Percentiles rank a stretch among this genome's conserved stretches.
phyloP scores from a whole-genome alignment of 53 echinoderm and acorn worm species.

The Paracentrotus lividus region DNA sequence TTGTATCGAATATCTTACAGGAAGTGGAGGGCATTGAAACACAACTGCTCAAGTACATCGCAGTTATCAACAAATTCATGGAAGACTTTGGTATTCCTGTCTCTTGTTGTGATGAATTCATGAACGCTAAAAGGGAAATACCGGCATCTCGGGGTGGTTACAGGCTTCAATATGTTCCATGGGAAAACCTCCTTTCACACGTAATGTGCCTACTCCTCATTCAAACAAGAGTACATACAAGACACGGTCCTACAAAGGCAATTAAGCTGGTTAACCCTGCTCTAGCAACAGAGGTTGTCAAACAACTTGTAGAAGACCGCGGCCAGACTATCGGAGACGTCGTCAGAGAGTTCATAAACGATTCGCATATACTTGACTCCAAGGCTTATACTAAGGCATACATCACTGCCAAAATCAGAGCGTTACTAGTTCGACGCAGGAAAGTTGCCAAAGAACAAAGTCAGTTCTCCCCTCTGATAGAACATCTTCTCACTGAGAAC shows the following conservation, averaged over 20 bases:
- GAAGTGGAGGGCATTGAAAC: conserved; percentile 61
- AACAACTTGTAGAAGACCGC: conserved; percentile 49
- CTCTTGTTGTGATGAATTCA: conserved; percentile 83
- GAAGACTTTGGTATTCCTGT: conserved; percentile 76
- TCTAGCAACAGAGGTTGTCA: conserved; percentile 45
- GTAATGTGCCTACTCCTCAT: conserved; percentile 47
- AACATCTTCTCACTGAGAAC: conserved; percentile 6
- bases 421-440: conserved; percentile 12
- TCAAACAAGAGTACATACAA: conserved; percentile 27
- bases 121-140: conserved; percentile 16
- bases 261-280: conserved; percentile 21
- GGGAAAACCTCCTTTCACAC: conserved; percentile 43
- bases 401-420: neutral
- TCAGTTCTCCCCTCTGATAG: conserved; percentile 56
- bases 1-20: conserved; percentile 54
- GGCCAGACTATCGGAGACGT: conserved; percentile 1
- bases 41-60: conserved; percentile 75
- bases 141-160: neutral
- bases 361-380: conserved; percentile 29
- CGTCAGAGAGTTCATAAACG: conserved; percentile 5
- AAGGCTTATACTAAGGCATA: conserved; percentile 40
- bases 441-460: neutral
- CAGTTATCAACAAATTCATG: conserved; percentile 76
- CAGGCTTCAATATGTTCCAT: conserved; percentile 10
- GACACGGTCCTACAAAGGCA: conserved; percentile 22